Evolutionary conservation across 2,888 invertebrate species (phyloP).

Genomic region (Drosophila fungiperda): DNA sequence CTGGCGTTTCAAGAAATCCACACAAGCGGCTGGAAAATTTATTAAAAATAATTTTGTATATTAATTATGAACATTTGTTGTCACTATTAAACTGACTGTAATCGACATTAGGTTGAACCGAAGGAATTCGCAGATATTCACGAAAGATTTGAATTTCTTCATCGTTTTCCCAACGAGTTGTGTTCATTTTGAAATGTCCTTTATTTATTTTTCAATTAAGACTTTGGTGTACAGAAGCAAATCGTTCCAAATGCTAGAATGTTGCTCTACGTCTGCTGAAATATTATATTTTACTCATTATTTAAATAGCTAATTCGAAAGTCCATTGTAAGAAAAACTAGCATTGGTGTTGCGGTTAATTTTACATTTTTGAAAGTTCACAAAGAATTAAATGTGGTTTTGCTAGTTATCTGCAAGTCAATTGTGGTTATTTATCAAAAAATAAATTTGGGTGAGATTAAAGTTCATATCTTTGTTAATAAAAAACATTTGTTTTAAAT

Average conservation of each 20-base stretch:
- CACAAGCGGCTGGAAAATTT: slow-evolving; percentile 88
- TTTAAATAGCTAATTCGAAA: slow-evolving; percentile 12
- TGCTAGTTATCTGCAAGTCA: slow-evolving; percentile 2
- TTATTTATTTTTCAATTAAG: not conserved
- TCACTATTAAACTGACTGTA: slow-evolving; percentile 87
- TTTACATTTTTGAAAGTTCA: not conserved
- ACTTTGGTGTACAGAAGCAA: not conserved
- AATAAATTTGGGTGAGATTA: not conserved
- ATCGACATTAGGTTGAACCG: slow-evolving; percentile 93
- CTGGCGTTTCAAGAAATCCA: slow-evolving; percentile 91
- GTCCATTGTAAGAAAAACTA: not conserved
- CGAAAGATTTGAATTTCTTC: slow-evolving; percentile 90
- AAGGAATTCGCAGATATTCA: slow-evolving; percentile 92
- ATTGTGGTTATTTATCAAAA: slow-evolving; percentile 12
- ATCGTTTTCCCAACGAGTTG: slow-evolving; percentile 83
- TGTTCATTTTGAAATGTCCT: slow-evolving; percentile 38
- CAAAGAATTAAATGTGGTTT: slow-evolving; percentile 10
- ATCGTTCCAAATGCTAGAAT: not conserved
- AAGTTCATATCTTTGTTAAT: not conserved
- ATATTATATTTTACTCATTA: no score
- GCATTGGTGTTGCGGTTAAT: not conserved
- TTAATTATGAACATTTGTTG: not conserved
- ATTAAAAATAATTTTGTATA: not conserved
- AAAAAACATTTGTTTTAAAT: not conserved
- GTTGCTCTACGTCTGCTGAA: not conserved